Evolutionary conservation across 2,888 invertebrate species (phyloP).

Genomic region (Parapristionchus giblindavisi): DNA sequence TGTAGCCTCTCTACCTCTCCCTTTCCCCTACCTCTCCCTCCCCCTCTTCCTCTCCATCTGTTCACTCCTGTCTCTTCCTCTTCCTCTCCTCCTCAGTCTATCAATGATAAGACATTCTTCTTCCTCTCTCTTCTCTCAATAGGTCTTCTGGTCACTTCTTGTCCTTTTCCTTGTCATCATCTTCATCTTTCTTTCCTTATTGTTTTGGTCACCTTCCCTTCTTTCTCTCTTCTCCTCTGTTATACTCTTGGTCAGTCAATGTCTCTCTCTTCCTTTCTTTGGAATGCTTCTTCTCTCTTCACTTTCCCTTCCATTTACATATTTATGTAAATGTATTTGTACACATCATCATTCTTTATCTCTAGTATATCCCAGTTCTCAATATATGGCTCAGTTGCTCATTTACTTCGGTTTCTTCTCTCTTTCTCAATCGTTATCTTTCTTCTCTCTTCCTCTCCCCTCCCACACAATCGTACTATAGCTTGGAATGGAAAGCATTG

Average conservation of each 20-base stretch:
- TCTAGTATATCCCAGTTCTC: neutral
- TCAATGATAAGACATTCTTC: neutral
- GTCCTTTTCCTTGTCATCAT: neutral
- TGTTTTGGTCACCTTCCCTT: neutral
- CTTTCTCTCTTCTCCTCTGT: neutral
- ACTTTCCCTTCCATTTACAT: neutral
- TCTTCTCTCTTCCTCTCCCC: neutral
- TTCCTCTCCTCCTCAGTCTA: neutral
- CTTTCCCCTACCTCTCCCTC: neutral
- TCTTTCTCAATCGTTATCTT: neutral
- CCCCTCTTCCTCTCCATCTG: slow-evolving; percentile 22
- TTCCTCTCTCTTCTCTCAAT: neutral
- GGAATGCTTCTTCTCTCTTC: neutral
- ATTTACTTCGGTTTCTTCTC: neutral
- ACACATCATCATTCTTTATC: neutral
- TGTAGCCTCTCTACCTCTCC: neutral
- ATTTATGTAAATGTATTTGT: neutral
- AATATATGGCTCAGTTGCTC: neutral
- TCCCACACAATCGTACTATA: too few relatives aligned
- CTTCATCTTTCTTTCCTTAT: neutral
- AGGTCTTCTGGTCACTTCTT: neutral
- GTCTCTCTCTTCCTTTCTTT: neutral
- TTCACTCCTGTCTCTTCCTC: slow-evolving; percentile 1
- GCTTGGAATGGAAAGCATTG: too few relatives aligned
- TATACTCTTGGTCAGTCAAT: slow-evolving; percentile 11